phyloP scores from a whole-genome alignment of 2,888 invertebrate species.

The Crepidodera aurea region DNA sequence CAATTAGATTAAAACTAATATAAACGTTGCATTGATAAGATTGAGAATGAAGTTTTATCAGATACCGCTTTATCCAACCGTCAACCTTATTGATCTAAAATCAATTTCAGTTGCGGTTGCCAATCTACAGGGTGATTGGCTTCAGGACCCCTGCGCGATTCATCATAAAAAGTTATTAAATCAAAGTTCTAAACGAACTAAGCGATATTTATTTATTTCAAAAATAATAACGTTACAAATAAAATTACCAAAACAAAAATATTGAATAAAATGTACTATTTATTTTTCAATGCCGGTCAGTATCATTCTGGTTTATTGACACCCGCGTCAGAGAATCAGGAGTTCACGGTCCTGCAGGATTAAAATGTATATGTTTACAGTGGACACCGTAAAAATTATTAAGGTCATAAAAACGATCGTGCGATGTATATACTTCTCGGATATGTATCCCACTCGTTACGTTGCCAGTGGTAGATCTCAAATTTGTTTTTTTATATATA shows the following conservation, averaged over 20 bases:
- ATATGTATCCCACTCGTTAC: not conserved
- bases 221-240: no score
- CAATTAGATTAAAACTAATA: not conserved
- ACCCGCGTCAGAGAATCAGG: constrained; percentile 14
- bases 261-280: constrained; percentile 4
- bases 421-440: constrained; percentile 3
- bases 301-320: constrained; percentile 28
- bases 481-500: no score
- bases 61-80: constrained; percentile 44
- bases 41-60: constrained; percentile 19
- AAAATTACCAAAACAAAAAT: constrained; percentile 10
- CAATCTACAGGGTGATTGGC: constrained; percentile 48
- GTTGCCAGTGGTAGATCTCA: not conserved
- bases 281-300: not conserved
- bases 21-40: no score
- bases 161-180: constrained; percentile 33
- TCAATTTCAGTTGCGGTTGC: constrained; percentile 45
- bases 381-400: constrained; percentile 6
- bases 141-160: constrained; percentile 49
- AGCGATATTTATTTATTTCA: no score
- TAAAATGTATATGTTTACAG: constrained; percentile 22
- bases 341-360: constrained; percentile 36
- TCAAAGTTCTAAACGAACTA: no score
- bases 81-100: constrained; percentile 47
- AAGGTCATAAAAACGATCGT: constrained; percentile 12